These are phyloP conservation scores for Amiota communis DNA, from an alignment of 2,888 invertebrate genomes.

Conservation along the genomic window DNA sequence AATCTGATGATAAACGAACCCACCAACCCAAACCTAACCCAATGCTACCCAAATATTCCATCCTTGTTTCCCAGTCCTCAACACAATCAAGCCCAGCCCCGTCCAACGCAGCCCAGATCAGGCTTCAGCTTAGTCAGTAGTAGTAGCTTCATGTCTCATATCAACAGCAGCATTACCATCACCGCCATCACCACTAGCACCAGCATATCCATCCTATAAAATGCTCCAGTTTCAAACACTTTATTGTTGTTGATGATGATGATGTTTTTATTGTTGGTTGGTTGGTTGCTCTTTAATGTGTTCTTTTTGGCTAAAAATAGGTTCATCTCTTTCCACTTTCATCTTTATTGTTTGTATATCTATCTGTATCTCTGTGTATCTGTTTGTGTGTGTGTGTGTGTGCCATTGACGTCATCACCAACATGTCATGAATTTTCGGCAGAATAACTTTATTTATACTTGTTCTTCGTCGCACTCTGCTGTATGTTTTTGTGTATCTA, in stretches of 20 bases:
- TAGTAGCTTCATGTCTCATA: background rate
- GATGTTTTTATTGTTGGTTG: slow-evolving; percentile 1
- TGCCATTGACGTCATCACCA: slow-evolving; percentile 65
- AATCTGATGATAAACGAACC: too few species aligned
- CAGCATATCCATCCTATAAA: background rate
- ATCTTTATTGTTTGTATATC: background rate
- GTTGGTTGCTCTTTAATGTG: slow-evolving; percentile 27
- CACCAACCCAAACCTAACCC: background rate
- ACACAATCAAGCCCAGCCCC: background rate
- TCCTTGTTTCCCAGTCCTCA: background rate
- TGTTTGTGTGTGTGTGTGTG: slow-evolving; percentile 43
- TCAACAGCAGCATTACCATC: background rate
- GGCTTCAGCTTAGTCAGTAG: too few species aligned
- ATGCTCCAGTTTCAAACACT: background rate
- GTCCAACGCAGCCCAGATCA: too few species aligned
- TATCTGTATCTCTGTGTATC: slow-evolving; percentile 24
- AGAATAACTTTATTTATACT: background rate
- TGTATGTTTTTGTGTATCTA: slow-evolving; percentile 13
- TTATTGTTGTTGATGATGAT: slow-evolving; percentile 11
- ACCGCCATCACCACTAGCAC: background rate
- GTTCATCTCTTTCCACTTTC: slow-evolving; percentile 20
- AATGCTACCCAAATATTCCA: background rate
- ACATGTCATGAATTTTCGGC: slow-evolving; percentile 63
- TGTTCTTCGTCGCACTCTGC: background rate
- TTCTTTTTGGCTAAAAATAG: slow-evolving; percentile 34